Base-by-base conservation (phyloP, 2,888 invertebrate genomes). In the Cartodere bifasciata region DNA sequence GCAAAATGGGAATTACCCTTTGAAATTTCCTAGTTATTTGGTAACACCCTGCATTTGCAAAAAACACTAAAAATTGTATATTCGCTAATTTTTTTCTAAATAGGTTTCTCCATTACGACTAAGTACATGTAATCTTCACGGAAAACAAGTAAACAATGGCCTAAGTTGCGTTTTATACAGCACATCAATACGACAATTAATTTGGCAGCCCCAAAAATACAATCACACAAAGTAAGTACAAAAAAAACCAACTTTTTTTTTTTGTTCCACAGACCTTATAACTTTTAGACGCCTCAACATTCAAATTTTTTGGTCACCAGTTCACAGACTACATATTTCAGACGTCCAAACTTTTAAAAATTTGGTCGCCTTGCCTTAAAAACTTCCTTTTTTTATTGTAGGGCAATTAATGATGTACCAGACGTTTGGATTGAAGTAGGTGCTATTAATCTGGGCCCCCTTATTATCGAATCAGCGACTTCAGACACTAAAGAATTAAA, bases 81-180 rank as follows among this genome's bases (percentile, higher is more conserved):
- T n/a, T 20, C 20, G 7, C 20, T 7, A 20, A 6, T 13, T 36
- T 28, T 34, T 38, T 50, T 55, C 10, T 42, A n/a, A n/a, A n/a
- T n/a, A 74, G 72, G 68, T 88, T 44, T 86, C 85, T 12, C 92
- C 94, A 2, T 70, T 92, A 17, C 72, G 92, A 28, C 59, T 92
- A 37, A 80, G 91, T 13, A 85, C 81, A 27, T 95, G 95, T 52
- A 95, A 95, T 63, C 68, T 95, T n/a, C 94, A 95, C 51, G 91
- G 92, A 1, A 77, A 83, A 41, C 83, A 86, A 48, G 88, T 88
- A 16, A 83, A 85, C 44, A 80, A 83, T 2, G 94, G 94, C 2
- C 70, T 92, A 15, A 91, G 91, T 3, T 83, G 82, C 4, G 67
- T 94, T 26, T 59, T 94, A 36, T 60, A 56, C 42, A 52, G 56